Evolutionary conservation across 92 coral and sea anemone genomes (phyloP).

Genomic region (Muricea muricata): DNA sequence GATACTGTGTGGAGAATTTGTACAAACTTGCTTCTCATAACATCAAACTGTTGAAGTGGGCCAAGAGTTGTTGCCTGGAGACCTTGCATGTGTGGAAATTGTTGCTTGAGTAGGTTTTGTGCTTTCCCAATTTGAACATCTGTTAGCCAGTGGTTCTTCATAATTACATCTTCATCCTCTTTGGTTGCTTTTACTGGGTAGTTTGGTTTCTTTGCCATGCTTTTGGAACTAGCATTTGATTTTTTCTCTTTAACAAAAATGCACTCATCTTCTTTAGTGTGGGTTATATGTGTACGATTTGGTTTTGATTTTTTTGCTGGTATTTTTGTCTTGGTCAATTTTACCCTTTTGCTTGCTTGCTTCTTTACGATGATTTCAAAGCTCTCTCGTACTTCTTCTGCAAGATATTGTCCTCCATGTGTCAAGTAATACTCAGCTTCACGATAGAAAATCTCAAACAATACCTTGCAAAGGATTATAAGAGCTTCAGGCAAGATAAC

Average conservation of each 20-base stretch:
- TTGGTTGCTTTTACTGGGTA: not conserved
- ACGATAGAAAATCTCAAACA: not conserved
- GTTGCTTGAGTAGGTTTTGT: conserved; percentile 16
- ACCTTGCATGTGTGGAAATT: conserved; percentile 36
- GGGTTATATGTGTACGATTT: no score
- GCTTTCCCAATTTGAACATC: conserved; percentile 14
- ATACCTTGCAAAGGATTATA: not conserved
- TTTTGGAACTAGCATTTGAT: not conserved
- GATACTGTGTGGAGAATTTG: conserved; percentile 36
- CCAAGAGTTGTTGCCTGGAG: conserved; percentile 29
- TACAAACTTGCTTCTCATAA: conserved; percentile 16
- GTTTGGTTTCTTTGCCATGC: not conserved
- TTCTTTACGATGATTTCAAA: not conserved
- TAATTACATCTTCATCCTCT: not conserved
- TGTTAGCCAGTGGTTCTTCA: conserved; percentile 1
- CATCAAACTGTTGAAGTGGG: conserved; percentile 17
- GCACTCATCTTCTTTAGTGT: conserved; percentile 8
- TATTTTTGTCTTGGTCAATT: not conserved
- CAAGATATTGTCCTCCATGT: conserved; percentile 12
- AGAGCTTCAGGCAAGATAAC: conserved; percentile 30
- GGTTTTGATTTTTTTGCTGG: no score
- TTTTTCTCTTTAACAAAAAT: not conserved
- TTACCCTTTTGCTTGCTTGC: not conserved
- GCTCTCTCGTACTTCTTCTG: not conserved
- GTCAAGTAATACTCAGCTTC: conserved; percentile 17